Base-by-base conservation (phyloP, 2,113 vertebrate species). In the Acinonyx jubatus region DNA sequence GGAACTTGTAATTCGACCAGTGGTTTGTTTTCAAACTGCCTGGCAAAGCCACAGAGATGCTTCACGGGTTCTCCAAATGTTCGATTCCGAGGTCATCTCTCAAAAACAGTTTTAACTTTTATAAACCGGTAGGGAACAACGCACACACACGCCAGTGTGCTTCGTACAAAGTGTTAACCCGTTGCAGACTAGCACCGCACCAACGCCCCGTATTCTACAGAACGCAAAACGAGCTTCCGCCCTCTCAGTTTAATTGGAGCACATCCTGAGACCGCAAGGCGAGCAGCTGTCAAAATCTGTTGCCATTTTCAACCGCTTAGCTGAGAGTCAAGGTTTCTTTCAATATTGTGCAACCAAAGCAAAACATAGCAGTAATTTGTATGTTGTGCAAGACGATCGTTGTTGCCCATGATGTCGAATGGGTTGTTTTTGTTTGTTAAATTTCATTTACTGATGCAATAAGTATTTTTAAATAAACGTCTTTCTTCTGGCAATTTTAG, bases 271-370 rank as follows among this genome's bases (percentile, higher is more conserved):
- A 78, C 84, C 12, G 0, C 84, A 21, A 38, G 82, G 84, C n/a
- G 7, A 7, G 84, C 91, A 88, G 96, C 93, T 97, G 80, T n/a
- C 74, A 79, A 89, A 91, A 90, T 74, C 87, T n/a, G 31, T 15
- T 63, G 93, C 85, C 57, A 3, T 94, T 97, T 95, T 85, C 84
- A 87, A 84, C 41, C 48, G 41, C 69, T 84, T 36, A 33, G 29
- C 76, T n/a, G 52, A n/a, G 27, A 92, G 16, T 52, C 71, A 48
- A 91, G 76, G 68, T 87, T 79, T 88, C 82, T 81, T 69, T 41
- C 89, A 63, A 65, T 69, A 41, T 74, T 83, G 93, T 94, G 55
- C 48, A 61, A 82, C 86, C 89, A 73, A 82, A 96, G 78, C 68
- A 81, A 93, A 87, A 81, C 41, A 88, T 8, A 25, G 61, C 73